phyloP scores from a whole-genome alignment of 1,140 invertebrate species.

The Rhopalosiphum maidis region DNA sequence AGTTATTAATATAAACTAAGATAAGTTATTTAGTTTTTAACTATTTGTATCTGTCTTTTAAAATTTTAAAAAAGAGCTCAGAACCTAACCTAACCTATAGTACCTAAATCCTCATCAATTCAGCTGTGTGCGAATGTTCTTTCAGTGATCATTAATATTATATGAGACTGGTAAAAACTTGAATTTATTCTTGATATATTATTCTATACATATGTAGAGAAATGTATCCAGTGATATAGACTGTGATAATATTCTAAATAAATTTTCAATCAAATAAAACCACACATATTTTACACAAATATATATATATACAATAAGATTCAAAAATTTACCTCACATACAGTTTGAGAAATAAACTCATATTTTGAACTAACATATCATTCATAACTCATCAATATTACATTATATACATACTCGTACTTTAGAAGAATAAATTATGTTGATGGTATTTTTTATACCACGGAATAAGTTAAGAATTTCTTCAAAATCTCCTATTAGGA shows the following conservation, averaged over 20 bases:
- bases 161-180: neutral
- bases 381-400: neutral
- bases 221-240: neutral
- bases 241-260: neutral
- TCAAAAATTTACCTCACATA: neutral
- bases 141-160: neutral
- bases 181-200: neutral
- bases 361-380: neutral
- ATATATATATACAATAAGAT: neutral
- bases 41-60: neutral
- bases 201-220: neutral
- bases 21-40: neutral
- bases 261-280: neutral
- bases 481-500: neutral
- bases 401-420: neutral
- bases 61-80: neutral
- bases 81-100: neutral
- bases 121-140: neutral
- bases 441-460: neutral
- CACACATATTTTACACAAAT: neutral
- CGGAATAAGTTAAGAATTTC: neutral
- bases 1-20: neutral
- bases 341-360: neutral
- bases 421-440: neutral
- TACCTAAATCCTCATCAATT: neutral